A percentile compares a stretch with the other conserved stretches of the same genome.
These are phyloP conservation scores for Heteromurus nitidus DNA, from an alignment of 2,888 invertebrate genomes.

Conservation along the genomic window DNA sequence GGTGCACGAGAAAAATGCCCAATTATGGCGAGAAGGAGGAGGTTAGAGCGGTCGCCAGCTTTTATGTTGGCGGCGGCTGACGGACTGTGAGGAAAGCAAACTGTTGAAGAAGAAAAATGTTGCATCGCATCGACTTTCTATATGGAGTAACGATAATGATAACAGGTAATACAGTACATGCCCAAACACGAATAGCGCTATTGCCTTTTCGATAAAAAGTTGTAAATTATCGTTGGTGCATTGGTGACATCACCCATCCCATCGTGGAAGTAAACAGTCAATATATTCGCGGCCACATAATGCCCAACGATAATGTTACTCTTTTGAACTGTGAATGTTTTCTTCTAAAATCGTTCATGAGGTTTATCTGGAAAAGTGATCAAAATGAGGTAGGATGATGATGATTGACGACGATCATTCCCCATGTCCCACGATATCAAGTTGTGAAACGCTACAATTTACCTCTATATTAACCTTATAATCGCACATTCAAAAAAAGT, in stretches of 20 bases:
- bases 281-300: too few relatives aligned
- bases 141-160: conserved; percentile 12
- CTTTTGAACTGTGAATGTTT: neutral
- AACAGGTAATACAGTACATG: conserved; percentile 12
- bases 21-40: conserved; percentile 43
- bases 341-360: neutral
- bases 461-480: too few relatives aligned
- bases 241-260: neutral
- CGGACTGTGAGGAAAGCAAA: neutral
- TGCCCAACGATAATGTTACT: too few relatives aligned
- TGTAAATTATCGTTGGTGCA: neutral
- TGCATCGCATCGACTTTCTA: conserved; percentile 3
- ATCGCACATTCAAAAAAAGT: too few relatives aligned
- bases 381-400: conserved; percentile 33
- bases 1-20: conserved; percentile 49
- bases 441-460: neutral
- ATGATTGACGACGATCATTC: conserved; percentile 39
- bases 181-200: neutral
- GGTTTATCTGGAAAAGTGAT: conserved; percentile 45
- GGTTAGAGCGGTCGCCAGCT: conserved; percentile 41
- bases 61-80: conserved; percentile 2
- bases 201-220: neutral
- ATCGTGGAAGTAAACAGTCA: neutral
- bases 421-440: neutral
- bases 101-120: conserved; percentile 10